Base-by-base conservation (phyloP, 2,888 invertebrate genomes). In the Drosophila greeni region DNA sequence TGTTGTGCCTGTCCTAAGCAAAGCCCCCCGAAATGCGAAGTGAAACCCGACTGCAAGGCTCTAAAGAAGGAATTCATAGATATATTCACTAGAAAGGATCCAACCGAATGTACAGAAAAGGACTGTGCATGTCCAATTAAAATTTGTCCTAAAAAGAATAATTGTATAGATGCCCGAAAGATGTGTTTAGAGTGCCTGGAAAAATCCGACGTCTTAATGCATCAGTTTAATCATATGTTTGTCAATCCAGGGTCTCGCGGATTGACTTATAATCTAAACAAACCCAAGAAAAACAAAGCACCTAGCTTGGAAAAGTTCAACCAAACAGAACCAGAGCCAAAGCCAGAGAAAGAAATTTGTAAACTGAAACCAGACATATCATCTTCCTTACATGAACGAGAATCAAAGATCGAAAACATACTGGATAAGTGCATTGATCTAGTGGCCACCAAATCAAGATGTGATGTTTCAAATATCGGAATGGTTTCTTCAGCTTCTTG, bases 1-100 rank as follows among this genome's bases (percentile, higher is more conserved):
- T 31, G 23, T 23, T 20, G 20, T 20, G 7, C 7, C 24, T 24
- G 24, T 24, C 24, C 24, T 24, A 6, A 6, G 6, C 24, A 6
- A 24, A 8, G 11, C 11, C 29, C 29, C 29, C 29, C 29, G 4
- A 24, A 42, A 7, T 9, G 14, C 5, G 20, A 11, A 4, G 20
- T 40, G 12, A 18, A 18, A 3, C 18, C 29, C 24, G 18, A 56
- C 3, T 33, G 26, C 45, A 31, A 14, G 6, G 20, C 14, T 18
- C 42, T 59, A n/a, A 52, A 39, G 5, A 18, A 59, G 7, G 39
- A 66, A 47, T 59, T 66, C n/a, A 12, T 59, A 16, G 5, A 43
- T 31, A 59, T 68, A 18, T 57, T 57, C 12, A 2, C 37, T 9
- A 49, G 49, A n/a, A 18, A 49, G 6, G 36, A 20, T 23, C 9